Evolutionary conservation across 2,797 vertebrate genomes (phyloP).

Genomic region (Gallirallus australis): DNA sequence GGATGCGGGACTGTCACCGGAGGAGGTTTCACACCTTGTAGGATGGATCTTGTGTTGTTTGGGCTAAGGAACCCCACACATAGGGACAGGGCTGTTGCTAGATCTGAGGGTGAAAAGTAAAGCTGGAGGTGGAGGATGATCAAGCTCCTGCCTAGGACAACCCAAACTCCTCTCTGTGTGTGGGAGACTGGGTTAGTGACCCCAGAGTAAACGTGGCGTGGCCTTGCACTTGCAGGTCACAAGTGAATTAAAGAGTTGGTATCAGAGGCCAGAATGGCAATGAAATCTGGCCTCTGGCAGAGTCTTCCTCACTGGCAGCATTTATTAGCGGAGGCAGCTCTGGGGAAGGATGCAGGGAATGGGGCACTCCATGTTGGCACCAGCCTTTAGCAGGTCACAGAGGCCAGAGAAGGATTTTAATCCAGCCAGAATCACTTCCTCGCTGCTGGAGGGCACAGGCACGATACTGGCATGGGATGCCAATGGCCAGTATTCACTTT

Average conservation of each 20-base stretch:
- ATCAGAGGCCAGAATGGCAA: neutral
- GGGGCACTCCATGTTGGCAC: neutral
- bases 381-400: neutral
- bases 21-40: neutral
- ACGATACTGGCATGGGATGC: rapidly evolving
- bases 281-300: neutral
- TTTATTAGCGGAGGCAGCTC: neutral
- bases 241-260: neutral
- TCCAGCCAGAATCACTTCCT: neutral
- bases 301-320: neutral
- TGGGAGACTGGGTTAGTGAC: neutral
- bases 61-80: neutral
- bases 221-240: neutral
- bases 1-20: neutral
- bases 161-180: neutral
- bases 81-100: neutral
- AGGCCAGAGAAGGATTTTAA: neutral
- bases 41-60: neutral
- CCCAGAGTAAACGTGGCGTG: rapidly evolving
- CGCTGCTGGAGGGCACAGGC: neutral
- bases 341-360: neutral
- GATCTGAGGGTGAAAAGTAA: neutral
- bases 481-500: neutral
- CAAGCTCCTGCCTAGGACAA: neutral
- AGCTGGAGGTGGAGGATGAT: neutral